Conservation (phyloP, 2,888 invertebrate species). For the Rotaria magnacalcarata region DNA sequence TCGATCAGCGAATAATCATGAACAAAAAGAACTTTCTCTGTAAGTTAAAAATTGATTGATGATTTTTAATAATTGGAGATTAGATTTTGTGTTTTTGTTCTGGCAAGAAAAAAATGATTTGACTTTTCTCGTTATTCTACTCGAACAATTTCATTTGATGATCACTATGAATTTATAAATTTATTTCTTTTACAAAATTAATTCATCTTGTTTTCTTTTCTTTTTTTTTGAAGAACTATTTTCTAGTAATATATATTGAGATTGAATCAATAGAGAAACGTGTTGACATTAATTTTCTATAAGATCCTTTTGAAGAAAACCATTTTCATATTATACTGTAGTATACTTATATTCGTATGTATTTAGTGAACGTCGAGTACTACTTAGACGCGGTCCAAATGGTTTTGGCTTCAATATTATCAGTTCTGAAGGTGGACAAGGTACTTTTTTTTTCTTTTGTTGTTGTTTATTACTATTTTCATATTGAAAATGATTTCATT, state of each 20-base stretch:
- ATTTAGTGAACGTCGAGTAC: slow-evolving; percentile 41
- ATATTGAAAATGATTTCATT: background rate
- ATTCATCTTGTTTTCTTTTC: too few relatives aligned
- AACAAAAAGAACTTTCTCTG: background rate
- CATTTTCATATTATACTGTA: background rate
- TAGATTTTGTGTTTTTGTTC: too few relatives aligned
- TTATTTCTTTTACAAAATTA: too few relatives aligned
- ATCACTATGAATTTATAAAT: background rate
- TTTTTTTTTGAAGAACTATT: background rate
- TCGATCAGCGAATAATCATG: background rate
- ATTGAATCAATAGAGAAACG: too few relatives aligned
- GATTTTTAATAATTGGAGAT: background rate
- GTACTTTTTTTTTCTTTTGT: slow-evolving; percentile 44
- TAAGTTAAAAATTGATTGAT: background rate
- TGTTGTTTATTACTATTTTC: background rate
- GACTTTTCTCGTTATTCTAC: too few relatives aligned
- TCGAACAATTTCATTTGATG: too few relatives aligned
- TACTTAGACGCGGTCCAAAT: slow-evolving; percentile 39
- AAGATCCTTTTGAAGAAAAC: too few relatives aligned
- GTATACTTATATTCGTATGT: background rate
- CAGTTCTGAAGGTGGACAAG: slow-evolving; percentile 86
- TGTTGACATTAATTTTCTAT: too few relatives aligned
- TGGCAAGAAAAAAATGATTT: too few relatives aligned
- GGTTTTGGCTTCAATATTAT: slow-evolving; percentile 48
- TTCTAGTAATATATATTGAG: background rate